Base-by-base conservation (phyloP, 2,888 invertebrate species). In the Tetheella fluctuosa region DNA sequence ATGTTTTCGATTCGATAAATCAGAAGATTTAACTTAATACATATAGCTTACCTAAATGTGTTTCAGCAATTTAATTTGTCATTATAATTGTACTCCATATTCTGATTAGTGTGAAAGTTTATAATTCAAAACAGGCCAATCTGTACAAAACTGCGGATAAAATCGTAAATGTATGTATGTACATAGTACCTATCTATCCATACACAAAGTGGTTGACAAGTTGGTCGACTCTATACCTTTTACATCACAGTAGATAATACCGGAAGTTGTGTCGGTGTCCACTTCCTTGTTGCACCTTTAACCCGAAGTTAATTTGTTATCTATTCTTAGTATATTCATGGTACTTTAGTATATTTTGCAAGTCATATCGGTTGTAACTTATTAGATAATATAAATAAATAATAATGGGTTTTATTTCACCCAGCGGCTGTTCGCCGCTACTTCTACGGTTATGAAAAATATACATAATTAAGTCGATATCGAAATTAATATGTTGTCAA, bases 211-310 rank as follows among this genome's bases (percentile, higher is more conserved):
- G 64, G 64, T 66, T 63, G 62, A 62, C 61, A 62, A 62, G 48
- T 48, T n/a, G 5, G 62, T 67, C 63, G 55, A 62, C 56, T 62
- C 54, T 64, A 66, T 64, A 70, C 70, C 71, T 77, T 80, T 74
- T 77, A 73, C 74, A 79, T 77, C 73, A 75, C 64, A 66, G 62
- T 64, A 66, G 75, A 70, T 77, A 77, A 74, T 72, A 76, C 69
- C 79, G 82, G 85, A 84, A 84, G 68, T 69, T 59, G 57, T 68
- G 65, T 70, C 58, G 65, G 63, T 67, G 60, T 61, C 60, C 66
- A 77, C 77, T 84, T 84, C 85, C 84, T 80, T 67, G 68, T 79
- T 80, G 70, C 78, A 79, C 76, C 74, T 77, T 69, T 73, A 76
- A 74, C 77, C 74, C 69, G 71, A 72, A 69, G 68, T 34, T 34